A percentile compares a stretch with the other conserved stretches of the same genome.
Conservation (phyloP, 2,888 invertebrate species). For the Trimorus sp. region DNA sequence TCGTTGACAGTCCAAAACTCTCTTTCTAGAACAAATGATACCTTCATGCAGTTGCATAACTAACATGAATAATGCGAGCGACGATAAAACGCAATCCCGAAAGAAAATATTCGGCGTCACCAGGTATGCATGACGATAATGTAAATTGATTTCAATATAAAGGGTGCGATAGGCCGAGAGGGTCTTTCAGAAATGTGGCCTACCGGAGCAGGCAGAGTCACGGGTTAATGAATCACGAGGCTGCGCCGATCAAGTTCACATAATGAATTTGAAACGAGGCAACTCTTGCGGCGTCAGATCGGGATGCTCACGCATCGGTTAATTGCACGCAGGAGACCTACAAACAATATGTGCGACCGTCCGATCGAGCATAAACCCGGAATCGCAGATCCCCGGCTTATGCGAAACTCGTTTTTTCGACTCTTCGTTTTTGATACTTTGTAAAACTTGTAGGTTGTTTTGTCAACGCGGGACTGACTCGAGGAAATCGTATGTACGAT, state of each 20-base stretch:
- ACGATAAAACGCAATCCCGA: conserved; percentile 7
- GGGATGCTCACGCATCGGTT: conserved; percentile 42
- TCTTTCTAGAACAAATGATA: neutral
- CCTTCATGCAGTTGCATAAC: conserved; percentile 12
- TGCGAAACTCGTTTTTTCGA: neutral
- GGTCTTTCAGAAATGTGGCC: conserved; percentile 44
- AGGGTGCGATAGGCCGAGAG: conserved; percentile 43
- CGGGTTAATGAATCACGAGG: conserved; percentile 61
- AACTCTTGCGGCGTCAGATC: conserved; percentile 45
- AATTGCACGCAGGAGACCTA: conserved; percentile 40
- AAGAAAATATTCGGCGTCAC: conserved; percentile 28
- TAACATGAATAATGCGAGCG: conserved; percentile 19
- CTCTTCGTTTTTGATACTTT: too few species aligned
- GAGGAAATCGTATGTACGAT: too few species aligned
- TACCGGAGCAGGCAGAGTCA: conserved; percentile 31
- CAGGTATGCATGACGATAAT: conserved; percentile 58
- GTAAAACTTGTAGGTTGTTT: neutral
- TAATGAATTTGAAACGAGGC: conserved; percentile 59
- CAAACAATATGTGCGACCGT: conserved; percentile 29
- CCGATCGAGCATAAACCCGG: conserved; percentile 30
- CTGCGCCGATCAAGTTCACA: conserved; percentile 56
- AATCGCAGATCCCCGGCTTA: conserved; percentile 13
- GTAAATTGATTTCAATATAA: conserved; percentile 56
- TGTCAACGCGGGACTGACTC: neutral
- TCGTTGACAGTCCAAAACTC: neutral